Conservation (phyloP, 1,140 invertebrate genomes). For the Glossosoma conforme region DNA sequence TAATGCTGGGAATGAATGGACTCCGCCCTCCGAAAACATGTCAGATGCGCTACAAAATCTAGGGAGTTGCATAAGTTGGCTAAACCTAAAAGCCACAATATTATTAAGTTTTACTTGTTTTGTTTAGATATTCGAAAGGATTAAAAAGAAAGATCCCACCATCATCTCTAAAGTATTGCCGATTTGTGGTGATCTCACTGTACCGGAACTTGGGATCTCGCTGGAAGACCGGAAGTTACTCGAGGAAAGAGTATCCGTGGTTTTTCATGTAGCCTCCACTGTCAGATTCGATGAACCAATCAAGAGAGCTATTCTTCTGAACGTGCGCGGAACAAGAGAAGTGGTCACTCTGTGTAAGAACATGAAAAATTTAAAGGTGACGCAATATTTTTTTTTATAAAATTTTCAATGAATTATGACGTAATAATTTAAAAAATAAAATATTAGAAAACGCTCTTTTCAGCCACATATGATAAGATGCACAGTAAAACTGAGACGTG, state of each 20-base stretch:
- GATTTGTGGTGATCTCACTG: slow-evolving; percentile 57
- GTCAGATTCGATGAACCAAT: slow-evolving; percentile 70
- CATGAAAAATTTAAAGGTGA: slow-evolving; percentile 50
- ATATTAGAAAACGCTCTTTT: too few species aligned
- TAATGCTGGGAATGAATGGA: too few species aligned
- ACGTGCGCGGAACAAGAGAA: slow-evolving; percentile 50
- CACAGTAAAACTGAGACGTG: too few species aligned
- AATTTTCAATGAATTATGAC: too few species aligned
- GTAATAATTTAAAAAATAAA: too few species aligned
- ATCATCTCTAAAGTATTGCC: slow-evolving; percentile 48
- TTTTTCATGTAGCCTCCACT: slow-evolving; percentile 25
- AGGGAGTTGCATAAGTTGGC: too few species aligned
- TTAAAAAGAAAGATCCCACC: slow-evolving; percentile 38
- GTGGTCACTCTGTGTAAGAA: slow-evolving; percentile 50
- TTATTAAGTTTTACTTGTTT: too few species aligned
- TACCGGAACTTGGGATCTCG: slow-evolving; percentile 21
- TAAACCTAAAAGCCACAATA: too few species aligned
- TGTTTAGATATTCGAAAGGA: slow-evolving; percentile 40
- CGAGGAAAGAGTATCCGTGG: slow-evolving; percentile 14
- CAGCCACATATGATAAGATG: too few species aligned
- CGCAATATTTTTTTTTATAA: too few species aligned
- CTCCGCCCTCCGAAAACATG: too few species aligned
- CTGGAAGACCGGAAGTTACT: slow-evolving; percentile 36
- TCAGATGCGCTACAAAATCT: too few species aligned
- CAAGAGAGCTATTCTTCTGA: slow-evolving; percentile 51